phyloP scores from a whole-genome alignment of 2,113 vertebrate species.

The Fregata magnificens region DNA sequence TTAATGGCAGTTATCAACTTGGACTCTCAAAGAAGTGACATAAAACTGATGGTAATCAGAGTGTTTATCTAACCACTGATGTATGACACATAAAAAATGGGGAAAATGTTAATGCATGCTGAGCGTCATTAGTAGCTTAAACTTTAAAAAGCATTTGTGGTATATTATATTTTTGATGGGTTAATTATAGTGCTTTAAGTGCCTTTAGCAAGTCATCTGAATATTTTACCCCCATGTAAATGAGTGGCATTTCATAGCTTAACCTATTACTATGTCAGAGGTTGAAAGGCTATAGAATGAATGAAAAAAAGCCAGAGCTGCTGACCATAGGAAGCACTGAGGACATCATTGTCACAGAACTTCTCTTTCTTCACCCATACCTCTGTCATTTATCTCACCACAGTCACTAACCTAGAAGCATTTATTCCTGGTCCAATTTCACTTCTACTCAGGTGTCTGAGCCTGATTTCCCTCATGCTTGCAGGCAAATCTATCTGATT shows the following conservation, averaged over 20 bases:
- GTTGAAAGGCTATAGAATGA: neutral
- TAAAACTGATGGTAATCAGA: constrained; percentile 42
- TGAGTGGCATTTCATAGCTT: neutral
- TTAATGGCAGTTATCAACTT: constrained; percentile 34
- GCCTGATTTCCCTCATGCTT: neutral
- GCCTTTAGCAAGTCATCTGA: neutral
- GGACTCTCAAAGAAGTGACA: constrained; percentile 11
- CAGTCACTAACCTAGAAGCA: neutral
- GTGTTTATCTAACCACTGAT: constrained; percentile 32
- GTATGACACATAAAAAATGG: neutral
- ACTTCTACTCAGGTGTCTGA: neutral
- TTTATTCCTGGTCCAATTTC: neutral
- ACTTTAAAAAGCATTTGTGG: constrained; percentile 8
- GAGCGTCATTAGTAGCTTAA: neutral
- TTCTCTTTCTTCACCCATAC: neutral
- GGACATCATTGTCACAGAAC: neutral
- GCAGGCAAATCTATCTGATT: neutral
- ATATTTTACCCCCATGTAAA: neutral
- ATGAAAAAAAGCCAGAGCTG: neutral
- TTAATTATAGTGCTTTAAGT: constrained; percentile 22
- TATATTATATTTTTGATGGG: neutral
- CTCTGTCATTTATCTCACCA: neutral
- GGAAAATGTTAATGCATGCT: constrained; percentile 23
- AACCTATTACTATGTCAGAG: neutral
- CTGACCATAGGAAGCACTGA: neutral